Percentiles rank a stretch among this genome's conserved stretches.
Conservation (phyloP, 2,797 vertebrate species). For the Hydrophis major region DNA sequence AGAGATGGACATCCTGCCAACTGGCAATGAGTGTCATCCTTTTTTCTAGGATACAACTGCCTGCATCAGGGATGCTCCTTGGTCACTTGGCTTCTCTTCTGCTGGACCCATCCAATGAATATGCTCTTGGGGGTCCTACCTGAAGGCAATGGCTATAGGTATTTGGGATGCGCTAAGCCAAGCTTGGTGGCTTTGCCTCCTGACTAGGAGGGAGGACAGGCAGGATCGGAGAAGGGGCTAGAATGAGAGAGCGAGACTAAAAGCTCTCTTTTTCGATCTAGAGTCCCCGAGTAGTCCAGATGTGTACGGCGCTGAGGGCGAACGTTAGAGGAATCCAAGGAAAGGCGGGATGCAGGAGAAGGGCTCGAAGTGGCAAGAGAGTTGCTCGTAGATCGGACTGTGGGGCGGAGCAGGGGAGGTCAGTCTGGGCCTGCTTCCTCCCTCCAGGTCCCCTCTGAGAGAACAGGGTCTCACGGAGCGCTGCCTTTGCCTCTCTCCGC, state of each 20-base stretch:
- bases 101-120: background rate
- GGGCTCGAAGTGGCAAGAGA: background rate
- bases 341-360: background rate
- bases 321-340: background rate
- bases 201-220: background rate
- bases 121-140: background rate
- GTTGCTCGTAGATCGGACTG: background rate
- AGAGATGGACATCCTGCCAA: background rate
- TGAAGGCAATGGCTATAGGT: background rate
- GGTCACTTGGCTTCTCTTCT: background rate
- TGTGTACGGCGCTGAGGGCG: background rate
- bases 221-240: fast-evolving
- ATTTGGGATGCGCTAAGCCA: background rate
- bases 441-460: background rate
- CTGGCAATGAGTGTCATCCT: background rate
- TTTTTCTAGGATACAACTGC: background rate
- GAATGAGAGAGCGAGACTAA: background rate
- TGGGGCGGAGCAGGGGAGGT: background rate
- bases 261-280: background rate
- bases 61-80: background rate
- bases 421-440: background rate
- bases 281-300: background rate
- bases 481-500: background rate
- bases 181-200: background rate
- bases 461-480: background rate